Evolutionary conservation across 1,140 invertebrate species (phyloP), one percentile per base, ranked within the genome.

Genomic region (Bombus haemorrhoidalis): DNA sequence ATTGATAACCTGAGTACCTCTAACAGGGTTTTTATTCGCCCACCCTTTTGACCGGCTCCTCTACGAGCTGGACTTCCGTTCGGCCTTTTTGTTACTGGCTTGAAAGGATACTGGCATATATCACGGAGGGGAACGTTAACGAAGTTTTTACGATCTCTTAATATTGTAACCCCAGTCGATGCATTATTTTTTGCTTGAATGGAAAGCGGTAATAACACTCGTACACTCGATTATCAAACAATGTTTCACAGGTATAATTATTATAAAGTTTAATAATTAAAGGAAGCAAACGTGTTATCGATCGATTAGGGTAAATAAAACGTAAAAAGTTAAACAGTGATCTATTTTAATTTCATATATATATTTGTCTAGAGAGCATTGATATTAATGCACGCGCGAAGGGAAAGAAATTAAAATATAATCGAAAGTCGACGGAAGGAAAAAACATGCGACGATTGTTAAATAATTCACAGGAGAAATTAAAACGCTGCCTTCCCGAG

Each of bases 11-110:
- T 15, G 68, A 81, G 39, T 43, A 43, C 62, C 68, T 71, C 41
- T 53, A 69, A 77, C 68, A 62, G 64, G 62, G 28, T 74, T 89
- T 84, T 89, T 84, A 87, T 81, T 84, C 81, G 41, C 5, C 62
- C 12, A 43, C 37, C 57, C 39, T 9, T 32, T 39, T 28, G 71
- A 1, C 37, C 10, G 39, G 2, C 39, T 18, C 28, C 3, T n/a
- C 37, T 28, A 71, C 37, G 43, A 53, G 18, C 53, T 10, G 22
- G 25, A 47, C 47, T 81, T 72, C 62, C 22, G 22, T 41, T 85
- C 5, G 18, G 47, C 6, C 22, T 62, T 2, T 39, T 53, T 13
- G n/a, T 34, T 69, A 34, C 12, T 59, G 10, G 47, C 15, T 1
- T 28, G 69, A 39, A 28, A 39, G 22, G 69, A 13, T 6, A 28